Evolutionary conservation across 2,113 vertebrate species (phyloP), one percentile per base, ranked within the genome.

Genomic region (Coptodon bakossiorum): DNA sequence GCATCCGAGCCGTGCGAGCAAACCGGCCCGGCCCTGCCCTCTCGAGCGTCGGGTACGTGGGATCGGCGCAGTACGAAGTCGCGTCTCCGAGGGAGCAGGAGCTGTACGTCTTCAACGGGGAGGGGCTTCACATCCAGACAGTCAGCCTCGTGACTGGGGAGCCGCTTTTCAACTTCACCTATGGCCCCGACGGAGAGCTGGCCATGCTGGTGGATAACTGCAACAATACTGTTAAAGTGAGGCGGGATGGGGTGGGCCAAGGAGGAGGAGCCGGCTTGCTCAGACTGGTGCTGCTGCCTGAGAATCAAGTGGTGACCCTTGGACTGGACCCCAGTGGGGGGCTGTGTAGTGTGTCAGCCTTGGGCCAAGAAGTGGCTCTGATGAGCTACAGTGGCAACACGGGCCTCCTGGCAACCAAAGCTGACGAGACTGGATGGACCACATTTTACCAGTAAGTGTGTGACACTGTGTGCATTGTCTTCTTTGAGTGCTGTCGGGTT

Each of bases 361-460:
- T 98, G 92, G 98, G 96, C 91, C 96, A 98, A 93, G 99, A 99
- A 90, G 97, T 99, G 56, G 97, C 98, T 91, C 96, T 98, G 95
- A 97, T 99, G 97, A 97, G 98, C 61, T 99, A 99, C 90, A 97
- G 97, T 3, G 98, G 98, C 83, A 99, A 96, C 95, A 98, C 97
- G 4, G 98, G 98, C 53, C 97, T 99, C 80, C 96, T 99, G 40
- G 97, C 98, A 89, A 98, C 98, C 93, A 99, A 99, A 96, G 98
- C 98, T 43, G 99, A 99, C 80, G 98, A 99, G 94, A 99, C 98
- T 4, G 99, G 98, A 90, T 99, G 99, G 99, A 99, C 98, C 45
- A 99, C 97, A 9, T 99, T 99, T 96, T 99, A 99, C 94, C 98
- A 98, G 99, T 99, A 97, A 99, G 98, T 97, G 97, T 97, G 48